Base-by-base conservation (phyloP, 2,797 vertebrate genomes). In the Premnoplex brunnescens region DNA sequence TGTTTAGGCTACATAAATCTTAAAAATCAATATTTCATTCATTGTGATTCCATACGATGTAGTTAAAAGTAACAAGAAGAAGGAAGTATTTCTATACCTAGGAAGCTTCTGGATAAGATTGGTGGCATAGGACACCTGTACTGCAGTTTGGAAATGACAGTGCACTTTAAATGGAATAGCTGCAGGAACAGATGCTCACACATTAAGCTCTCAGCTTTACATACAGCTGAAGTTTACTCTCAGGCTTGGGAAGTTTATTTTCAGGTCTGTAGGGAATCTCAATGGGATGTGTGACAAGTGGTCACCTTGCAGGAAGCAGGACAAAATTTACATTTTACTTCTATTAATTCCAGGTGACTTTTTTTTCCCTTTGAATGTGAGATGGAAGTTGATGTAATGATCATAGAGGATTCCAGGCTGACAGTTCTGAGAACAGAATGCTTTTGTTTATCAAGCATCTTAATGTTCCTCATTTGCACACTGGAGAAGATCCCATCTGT, bases 221-320 rank as follows among this genome's bases (percentile, higher is more conserved):
- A 9, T 78, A 37, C 15, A 75, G 67, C 62, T 96, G 28, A 96
- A 93, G 87, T 73, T 96, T 91, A 30, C 56, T 82, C 85, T 68
- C 20, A 80, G 41, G 28, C 59, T 91, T 85, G 26, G 62, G n/a
- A 60, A 52, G 55, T 54, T 95, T 83, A 56, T 58, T 87, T 91
- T 60, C 41, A 87, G 32, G 36, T 67, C 89, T 89, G 30, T 49
- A n/a, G 46, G 17, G 59, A 89, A 37, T 69, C 78, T 93, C 58
- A 48, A 5, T 69, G 62, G 71, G 88, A 56, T 37, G 11, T 78
- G 78, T 91, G 89, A 82, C 69, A 84, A 96, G 43, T 80, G 71
- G 59, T 96, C 93, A 97, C 88, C 85, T 97, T 96, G 92, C 83
- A 86, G 88, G 67, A 76, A 84, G 63, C 52, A 63, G 39, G 51